Conservation (phyloP, 30 jellyfish, hydroid and myxozoan genomes). For the Nemopilema nomurai region DNA sequence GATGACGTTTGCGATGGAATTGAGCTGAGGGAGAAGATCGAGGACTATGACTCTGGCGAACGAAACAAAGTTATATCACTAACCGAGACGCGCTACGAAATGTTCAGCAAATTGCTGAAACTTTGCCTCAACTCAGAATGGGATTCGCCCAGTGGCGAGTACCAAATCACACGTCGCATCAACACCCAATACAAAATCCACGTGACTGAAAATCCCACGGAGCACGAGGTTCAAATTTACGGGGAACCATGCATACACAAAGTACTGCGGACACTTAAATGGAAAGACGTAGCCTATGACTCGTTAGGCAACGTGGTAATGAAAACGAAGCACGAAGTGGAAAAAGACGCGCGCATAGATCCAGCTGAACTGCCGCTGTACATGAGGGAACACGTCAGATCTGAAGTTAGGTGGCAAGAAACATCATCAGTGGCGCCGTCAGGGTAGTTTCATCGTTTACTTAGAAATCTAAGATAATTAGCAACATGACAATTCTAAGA, state of each 20-base stretch:
- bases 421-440: background rate
- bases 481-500: too few relatives aligned
- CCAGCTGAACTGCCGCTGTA: conserved; percentile 25
- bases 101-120: conserved; percentile 16
- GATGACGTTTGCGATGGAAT: conserved; percentile 9
- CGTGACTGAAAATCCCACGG: conserved; percentile 26
- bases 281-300: conserved; percentile 48
- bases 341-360: conserved; percentile 9
- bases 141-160: conserved; percentile 38
- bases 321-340: conserved; percentile 33
- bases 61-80: conserved; percentile 7
- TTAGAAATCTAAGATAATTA: too few relatives aligned
- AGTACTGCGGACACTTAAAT: conserved; percentile 44
- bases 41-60: background rate
- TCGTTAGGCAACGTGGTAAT: conserved; percentile 41
- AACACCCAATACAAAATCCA: conserved; percentile 31
- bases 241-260: conserved; percentile 54
- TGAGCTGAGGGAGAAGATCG: background rate
- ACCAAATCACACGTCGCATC: conserved; percentile 34
- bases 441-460: background rate
- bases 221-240: background rate
- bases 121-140: conserved; percentile 25
- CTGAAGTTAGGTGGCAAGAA: background rate
- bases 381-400: conserved; percentile 53
- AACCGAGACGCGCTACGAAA: conserved; percentile 44